Conservation (phyloP, 2,888 invertebrate genomes). For the Helleia helle region DNA sequence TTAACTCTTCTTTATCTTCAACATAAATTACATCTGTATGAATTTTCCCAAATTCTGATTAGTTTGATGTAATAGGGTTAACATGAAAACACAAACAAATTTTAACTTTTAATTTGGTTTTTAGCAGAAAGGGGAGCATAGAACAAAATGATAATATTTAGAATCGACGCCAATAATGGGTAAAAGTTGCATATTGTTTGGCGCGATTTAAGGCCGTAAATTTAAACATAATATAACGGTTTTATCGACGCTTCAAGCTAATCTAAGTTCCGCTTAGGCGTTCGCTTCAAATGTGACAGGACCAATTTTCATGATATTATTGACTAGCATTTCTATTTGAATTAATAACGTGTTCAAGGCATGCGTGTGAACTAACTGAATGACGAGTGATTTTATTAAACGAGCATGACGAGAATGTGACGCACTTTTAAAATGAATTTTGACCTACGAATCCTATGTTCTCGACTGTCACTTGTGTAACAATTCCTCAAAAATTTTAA, state of each 20-base stretch:
- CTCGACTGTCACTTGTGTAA: not conserved
- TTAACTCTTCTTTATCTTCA: not conserved
- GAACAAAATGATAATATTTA: slow-evolving; percentile 51
- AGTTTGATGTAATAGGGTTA: no score
- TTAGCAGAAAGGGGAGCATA: slow-evolving; percentile 71
- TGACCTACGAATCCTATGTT: slow-evolving; percentile 9
- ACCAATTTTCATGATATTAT: slow-evolving; percentile 32
- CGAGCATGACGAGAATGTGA: slow-evolving; percentile 16
- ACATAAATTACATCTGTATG: no score
- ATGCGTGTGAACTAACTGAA: slow-evolving; percentile 53
- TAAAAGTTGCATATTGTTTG: slow-evolving; percentile 47
- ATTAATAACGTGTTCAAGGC: slow-evolving; percentile 24
- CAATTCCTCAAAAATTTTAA: not conserved
- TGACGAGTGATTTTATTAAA: slow-evolving; percentile 26
- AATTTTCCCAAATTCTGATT: no score
- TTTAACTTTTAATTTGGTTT: slow-evolving; percentile 51
- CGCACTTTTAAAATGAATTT: not conserved
- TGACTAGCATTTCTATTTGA: not conserved
- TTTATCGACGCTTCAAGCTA: slow-evolving; percentile 52
- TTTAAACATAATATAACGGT: slow-evolving; percentile 36
- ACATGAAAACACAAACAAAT: no score
- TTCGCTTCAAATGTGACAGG: slow-evolving; percentile 32
- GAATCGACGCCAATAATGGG: slow-evolving; percentile 53
- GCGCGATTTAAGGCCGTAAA: slow-evolving; percentile 45
- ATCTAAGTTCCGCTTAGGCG: slow-evolving; percentile 44